These are phyloP conservation scores for Euwallacea similis DNA, from an alignment of 1,140 invertebrate genomes.

Conservation along the genomic window DNA sequence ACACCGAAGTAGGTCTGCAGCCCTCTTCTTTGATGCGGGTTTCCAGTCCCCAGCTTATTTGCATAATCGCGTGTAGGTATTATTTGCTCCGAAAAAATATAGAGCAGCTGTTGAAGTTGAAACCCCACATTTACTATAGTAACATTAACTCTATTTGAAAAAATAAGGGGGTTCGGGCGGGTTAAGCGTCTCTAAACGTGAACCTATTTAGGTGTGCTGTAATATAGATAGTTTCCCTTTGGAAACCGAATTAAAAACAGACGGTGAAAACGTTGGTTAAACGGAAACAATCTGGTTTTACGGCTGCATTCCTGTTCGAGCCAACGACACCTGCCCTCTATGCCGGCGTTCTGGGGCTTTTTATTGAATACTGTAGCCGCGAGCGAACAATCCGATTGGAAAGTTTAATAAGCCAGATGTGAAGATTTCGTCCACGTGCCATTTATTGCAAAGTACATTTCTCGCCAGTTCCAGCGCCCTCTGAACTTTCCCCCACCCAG, in stretches of 20 bases:
- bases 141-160: neutral
- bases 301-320: conserved; percentile 4
- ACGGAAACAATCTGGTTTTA: conserved; percentile 15
- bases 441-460: neutral
- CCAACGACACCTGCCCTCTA: conserved; percentile 2
- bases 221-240: neutral
- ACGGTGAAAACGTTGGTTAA: conserved; percentile 1
- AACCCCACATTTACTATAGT: neutral
- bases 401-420: conserved; percentile 15
- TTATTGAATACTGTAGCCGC: neutral
- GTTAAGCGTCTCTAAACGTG: neutral
- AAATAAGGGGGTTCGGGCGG: neutral
- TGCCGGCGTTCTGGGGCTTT: neutral
- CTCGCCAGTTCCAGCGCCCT: neutral
- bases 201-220: neutral
- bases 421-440: conserved; percentile 7
- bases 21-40: neutral
- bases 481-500: neutral
- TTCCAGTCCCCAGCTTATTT: neutral
- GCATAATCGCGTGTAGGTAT: neutral
- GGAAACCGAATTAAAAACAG: neutral
- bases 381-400: neutral
- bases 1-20: neutral
- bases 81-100: neutral
- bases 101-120: neutral